These are phyloP conservation scores for Eulacestoma nigropectus DNA, from an alignment of 2,113 vertebrate genomes.

Conservation along the genomic window DNA sequence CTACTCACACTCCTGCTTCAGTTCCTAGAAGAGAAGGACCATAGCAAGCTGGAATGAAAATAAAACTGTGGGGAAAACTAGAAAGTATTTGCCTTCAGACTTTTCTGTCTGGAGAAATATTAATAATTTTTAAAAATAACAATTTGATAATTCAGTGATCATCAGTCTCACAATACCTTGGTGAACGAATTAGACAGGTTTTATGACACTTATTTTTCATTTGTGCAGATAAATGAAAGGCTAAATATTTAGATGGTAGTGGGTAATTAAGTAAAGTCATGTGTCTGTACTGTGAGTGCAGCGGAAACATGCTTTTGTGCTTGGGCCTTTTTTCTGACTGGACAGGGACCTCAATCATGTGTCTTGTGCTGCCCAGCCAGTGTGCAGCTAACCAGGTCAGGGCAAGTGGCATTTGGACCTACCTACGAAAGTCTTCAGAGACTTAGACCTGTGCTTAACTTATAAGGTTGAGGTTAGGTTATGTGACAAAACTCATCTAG, in stretches of 20 bases:
- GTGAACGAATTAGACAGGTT: neutral
- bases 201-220: neutral
- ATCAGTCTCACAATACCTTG: neutral
- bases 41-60: neutral
- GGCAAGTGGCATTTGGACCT: neutral
- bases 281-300: neutral
- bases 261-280: neutral
- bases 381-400: neutral
- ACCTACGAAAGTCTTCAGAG: neutral
- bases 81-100: neutral
- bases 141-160: neutral
- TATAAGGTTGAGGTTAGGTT: neutral
- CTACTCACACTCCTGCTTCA: neutral
- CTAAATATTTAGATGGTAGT: neutral
- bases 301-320: neutral
- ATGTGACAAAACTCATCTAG: neutral
- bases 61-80: neutral
- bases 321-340: neutral
- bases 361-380: neutral
- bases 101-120: neutral
- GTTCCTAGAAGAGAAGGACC: neutral
- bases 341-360: accelerated
- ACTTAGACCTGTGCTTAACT: neutral
- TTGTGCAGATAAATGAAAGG: neutral
- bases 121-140: neutral